phyloP scores from a whole-genome alignment of 2,888 invertebrate genomes.

The Acanthopleura granulata region DNA sequence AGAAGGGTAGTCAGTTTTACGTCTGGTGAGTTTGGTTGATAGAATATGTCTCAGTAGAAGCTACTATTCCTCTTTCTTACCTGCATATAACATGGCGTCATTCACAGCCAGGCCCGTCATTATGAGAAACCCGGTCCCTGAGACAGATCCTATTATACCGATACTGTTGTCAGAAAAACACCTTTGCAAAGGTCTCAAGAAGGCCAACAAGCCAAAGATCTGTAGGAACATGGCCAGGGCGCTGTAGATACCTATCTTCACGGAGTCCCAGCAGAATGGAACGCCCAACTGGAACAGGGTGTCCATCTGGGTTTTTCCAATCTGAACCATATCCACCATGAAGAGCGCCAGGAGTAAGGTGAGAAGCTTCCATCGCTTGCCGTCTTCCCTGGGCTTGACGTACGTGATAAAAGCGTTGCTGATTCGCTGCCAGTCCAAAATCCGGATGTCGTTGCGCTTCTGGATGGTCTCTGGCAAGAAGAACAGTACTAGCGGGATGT shows the following conservation, averaged over 20 bases:
- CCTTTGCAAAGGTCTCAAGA: slow-evolving; percentile 35
- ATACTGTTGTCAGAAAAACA: slow-evolving; percentile 36
- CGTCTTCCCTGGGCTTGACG: slow-evolving; percentile 27
- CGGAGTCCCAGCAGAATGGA: slow-evolving; percentile 44
- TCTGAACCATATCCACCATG: slow-evolving; percentile 26
- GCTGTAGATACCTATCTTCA: slow-evolving; percentile 34
- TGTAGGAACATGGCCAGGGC: slow-evolving; percentile 27
- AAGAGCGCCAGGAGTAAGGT: slow-evolving; percentile 29
- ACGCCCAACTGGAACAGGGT: slow-evolving; percentile 35
- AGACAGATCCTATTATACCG: slow-evolving; percentile 22
- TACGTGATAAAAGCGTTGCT: slow-evolving; percentile 29
- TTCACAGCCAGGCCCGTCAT: slow-evolving; percentile 21
- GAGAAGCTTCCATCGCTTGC: slow-evolving; percentile 38
- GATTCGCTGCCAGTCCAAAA: slow-evolving; percentile 20
- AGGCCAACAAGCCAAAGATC: slow-evolving; percentile 29
- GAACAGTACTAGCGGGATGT: slow-evolving; percentile 18
- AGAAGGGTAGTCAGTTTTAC: too few relatives aligned
- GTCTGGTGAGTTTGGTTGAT: too few relatives aligned
- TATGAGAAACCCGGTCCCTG: slow-evolving; percentile 15
- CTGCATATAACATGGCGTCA: slow-evolving; percentile 22
- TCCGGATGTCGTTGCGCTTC: slow-evolving; percentile 22
- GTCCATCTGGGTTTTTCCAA: slow-evolving; percentile 34
- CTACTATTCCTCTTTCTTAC: not conserved
- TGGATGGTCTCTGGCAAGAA: slow-evolving; percentile 36
- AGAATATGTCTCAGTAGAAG: too few relatives aligned